These are phyloP conservation scores for Tinamus major DNA, from an alignment of 2,797 vertebrate genomes.

Conservation along the genomic window DNA sequence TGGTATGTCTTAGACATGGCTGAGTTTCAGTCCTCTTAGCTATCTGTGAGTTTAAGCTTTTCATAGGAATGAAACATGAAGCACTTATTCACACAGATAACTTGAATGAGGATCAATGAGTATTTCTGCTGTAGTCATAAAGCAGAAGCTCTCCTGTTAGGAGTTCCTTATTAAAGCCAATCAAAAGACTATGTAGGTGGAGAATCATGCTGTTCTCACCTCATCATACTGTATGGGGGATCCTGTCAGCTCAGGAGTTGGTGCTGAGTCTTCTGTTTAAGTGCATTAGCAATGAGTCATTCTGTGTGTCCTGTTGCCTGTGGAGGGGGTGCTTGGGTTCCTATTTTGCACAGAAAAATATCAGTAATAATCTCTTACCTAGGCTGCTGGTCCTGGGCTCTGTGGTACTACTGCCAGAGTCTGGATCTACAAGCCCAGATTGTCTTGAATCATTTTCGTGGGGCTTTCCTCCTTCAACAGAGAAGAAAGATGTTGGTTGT, in stretches of 20 bases:
- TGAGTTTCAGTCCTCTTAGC: not conserved
- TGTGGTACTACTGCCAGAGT: not conserved
- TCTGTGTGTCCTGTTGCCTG: not conserved
- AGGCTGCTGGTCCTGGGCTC: accelerated
- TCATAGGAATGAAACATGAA: not conserved
- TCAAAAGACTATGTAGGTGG: not conserved
- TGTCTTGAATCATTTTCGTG: not conserved
- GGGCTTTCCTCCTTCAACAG: not conserved
- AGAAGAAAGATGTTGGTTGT: not conserved
- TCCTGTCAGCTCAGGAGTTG: not conserved
- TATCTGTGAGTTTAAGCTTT: not conserved
- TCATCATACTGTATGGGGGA: accelerated
- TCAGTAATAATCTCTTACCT: not conserved
- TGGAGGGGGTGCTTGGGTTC: accelerated
- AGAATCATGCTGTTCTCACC: accelerated
- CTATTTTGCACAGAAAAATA: not conserved
- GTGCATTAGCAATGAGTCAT: not conserved
- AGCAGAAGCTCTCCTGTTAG: not conserved
- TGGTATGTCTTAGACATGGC: not conserved
- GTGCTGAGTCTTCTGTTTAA: not conserved
- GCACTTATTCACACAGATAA: not conserved
- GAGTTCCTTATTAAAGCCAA: not conserved
- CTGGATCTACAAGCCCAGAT: not conserved
- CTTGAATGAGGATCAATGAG: not conserved
- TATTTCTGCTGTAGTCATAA: not conserved